A percentile compares a stretch with the other conserved stretches of the same genome.
Conservation (phyloP, 2,888 invertebrate genomes). For the Brachyopa scutellaris region DNA sequence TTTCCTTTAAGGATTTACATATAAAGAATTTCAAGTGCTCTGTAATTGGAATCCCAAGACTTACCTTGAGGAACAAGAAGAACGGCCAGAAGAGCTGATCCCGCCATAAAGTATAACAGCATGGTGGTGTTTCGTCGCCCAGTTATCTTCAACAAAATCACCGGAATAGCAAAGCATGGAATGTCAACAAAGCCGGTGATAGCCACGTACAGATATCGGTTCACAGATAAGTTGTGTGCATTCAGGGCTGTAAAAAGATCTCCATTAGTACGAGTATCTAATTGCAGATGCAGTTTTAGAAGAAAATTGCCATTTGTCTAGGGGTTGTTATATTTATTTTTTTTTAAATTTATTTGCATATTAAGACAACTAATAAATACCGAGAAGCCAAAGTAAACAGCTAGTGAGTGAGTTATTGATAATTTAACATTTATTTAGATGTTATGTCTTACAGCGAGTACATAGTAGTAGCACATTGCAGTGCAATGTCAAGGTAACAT, state of each 20-base stretch:
- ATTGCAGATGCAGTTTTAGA: background rate
- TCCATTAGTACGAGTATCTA: background rate
- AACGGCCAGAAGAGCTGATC: conserved; percentile 82
- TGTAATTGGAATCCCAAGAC: background rate
- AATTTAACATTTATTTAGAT: too few species aligned
- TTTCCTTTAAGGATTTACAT: conserved; percentile 73
- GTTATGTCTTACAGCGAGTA: too few species aligned
- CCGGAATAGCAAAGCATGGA: conserved; percentile 83
- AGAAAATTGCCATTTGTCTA: background rate
- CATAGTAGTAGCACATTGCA: too few species aligned
- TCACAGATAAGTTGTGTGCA: conserved; percentile 83
- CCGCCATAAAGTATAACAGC: conserved; percentile 82
- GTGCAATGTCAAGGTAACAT: background rate
- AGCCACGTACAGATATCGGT: conserved; percentile 83
- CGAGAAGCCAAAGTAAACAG: background rate
- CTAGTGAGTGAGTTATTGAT: too few species aligned
- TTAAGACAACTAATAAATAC: background rate
- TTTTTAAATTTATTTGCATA: background rate
- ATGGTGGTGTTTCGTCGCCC: conserved; percentile 82
- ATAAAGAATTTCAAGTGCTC: too few species aligned
- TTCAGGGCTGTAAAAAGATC: conserved; percentile 81
- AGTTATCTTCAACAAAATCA: conserved; percentile 82
- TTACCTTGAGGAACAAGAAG: conserved; percentile 81
- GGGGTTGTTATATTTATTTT: background rate
- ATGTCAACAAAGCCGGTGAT: conserved; percentile 83